phyloP scores from a whole-genome alignment of 2,113 vertebrate species.

The Murina feae region DNA sequence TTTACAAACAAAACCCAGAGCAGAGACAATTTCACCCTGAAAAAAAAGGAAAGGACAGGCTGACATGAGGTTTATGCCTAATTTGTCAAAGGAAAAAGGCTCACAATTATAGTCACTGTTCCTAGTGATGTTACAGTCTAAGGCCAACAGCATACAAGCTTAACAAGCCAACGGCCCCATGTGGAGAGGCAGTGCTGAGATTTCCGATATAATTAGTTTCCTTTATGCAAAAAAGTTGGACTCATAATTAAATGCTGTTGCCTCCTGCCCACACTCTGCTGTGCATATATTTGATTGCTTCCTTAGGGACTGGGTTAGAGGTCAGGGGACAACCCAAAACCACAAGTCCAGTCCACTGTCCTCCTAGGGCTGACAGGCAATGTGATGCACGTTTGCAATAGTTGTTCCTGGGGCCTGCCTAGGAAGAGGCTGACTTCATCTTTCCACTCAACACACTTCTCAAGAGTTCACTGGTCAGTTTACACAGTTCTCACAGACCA shows the following conservation, averaged over 20 bases:
- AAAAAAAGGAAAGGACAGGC: background rate
- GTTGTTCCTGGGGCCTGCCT: background rate
- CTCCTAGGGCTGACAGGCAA: background rate
- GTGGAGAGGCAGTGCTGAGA: background rate
- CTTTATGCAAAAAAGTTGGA: constrained; percentile 5
- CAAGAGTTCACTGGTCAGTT: background rate
- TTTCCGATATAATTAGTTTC: constrained; percentile 36
- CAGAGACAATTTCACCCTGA: constrained; percentile 21
- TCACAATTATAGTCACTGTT: constrained; percentile 40
- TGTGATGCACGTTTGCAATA: background rate
- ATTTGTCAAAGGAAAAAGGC: constrained; percentile 46
- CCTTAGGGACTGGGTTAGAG: background rate
- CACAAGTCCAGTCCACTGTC: constrained; percentile 4
- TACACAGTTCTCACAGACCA: background rate
- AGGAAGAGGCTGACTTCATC: background rate
- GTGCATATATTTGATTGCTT: background rate
- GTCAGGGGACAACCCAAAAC: background rate
- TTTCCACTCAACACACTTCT: background rate
- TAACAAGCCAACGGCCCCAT: background rate
- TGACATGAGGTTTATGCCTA: background rate
- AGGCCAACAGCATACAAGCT: background rate
- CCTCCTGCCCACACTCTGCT: background rate
- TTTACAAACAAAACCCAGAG: constrained; percentile 44
- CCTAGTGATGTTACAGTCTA: background rate
- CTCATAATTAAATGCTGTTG: constrained; percentile 25